Evolutionary conservation across 2,113 vertebrate species (phyloP).

Genomic region (Rhinolophus ferrumequinum): DNA sequence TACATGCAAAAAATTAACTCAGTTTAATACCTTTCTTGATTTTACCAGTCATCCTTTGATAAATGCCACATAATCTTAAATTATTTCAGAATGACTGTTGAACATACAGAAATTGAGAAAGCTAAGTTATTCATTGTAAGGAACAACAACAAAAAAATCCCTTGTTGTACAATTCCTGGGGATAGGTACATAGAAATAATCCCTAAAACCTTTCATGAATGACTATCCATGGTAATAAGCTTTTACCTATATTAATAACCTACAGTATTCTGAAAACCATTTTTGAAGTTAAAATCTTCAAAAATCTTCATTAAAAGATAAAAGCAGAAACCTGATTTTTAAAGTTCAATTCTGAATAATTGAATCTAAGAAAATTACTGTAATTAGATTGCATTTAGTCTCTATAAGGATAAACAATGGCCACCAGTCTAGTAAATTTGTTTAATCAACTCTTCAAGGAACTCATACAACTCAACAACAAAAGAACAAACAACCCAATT

Average conservation of each 20-base stretch:
- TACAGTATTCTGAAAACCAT: neutral
- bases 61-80: neutral
- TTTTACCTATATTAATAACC: neutral
- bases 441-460: neutral
- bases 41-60: neutral
- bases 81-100: neutral
- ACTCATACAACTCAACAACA: no score
- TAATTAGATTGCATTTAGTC: neutral
- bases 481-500: no score
- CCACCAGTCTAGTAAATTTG: neutral
- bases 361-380: neutral
- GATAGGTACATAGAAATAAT: neutral
- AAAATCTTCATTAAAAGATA: neutral
- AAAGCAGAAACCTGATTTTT: neutral
- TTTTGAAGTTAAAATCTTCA: neutral
- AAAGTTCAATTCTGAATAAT: neutral
- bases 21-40: neutral
- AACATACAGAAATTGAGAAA: neutral
- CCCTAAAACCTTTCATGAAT: neutral
- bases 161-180: neutral
- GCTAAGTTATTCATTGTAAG: neutral
- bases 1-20: neutral
- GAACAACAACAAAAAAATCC: neutral
- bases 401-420: neutral
- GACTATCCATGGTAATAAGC: neutral